A percentile compares a stretch with the other conserved stretches of the same genome.
phyloP scores from a whole-genome alignment of 92 coral and sea anemone genomes.

The Parazoanthus atlanticus region DNA sequence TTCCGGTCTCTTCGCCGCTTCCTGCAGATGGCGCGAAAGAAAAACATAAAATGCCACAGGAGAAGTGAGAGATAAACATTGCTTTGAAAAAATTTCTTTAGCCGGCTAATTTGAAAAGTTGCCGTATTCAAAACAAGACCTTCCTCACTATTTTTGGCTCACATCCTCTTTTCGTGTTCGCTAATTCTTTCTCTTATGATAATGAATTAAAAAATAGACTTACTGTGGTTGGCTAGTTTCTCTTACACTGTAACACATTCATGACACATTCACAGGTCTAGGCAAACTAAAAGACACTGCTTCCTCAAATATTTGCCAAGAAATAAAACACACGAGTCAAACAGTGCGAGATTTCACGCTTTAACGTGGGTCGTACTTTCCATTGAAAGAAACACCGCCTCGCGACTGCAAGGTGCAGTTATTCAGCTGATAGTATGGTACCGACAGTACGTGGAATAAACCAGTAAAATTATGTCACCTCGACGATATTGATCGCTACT shows the following conservation, averaged over 20 bases:
- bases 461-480: not conserved
- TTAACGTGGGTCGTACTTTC: not conserved
- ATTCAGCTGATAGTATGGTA: not conserved
- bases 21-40: conserved; percentile 94
- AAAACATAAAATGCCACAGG: conserved; percentile 70
- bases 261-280: conserved; percentile 38
- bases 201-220: not conserved
- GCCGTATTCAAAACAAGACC: conserved; percentile 33
- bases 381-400: not conserved
- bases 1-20: conserved; percentile 77
- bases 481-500: conserved; percentile 31
- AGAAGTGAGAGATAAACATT: conserved; percentile 59
- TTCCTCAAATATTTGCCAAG: conserved; percentile 40
- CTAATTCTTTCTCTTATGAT: conserved; percentile 18
- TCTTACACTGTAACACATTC: conserved; percentile 14
- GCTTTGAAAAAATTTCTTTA: conserved; percentile 32
- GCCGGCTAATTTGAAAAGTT: conserved; percentile 38
- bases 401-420: not conserved
- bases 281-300: conserved; percentile 37
- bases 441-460: not conserved
- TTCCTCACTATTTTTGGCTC: conserved; percentile 1
- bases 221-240: conserved; percentile 33
- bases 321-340: conserved; percentile 39
- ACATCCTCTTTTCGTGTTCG: conserved; percentile 5
- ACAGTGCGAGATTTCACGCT: conserved; percentile 32